Evolutionary conservation across 2,113 vertebrate genomes (phyloP), one percentile per base, ranked within the genome.

Genomic region (Felis chaus): DNA sequence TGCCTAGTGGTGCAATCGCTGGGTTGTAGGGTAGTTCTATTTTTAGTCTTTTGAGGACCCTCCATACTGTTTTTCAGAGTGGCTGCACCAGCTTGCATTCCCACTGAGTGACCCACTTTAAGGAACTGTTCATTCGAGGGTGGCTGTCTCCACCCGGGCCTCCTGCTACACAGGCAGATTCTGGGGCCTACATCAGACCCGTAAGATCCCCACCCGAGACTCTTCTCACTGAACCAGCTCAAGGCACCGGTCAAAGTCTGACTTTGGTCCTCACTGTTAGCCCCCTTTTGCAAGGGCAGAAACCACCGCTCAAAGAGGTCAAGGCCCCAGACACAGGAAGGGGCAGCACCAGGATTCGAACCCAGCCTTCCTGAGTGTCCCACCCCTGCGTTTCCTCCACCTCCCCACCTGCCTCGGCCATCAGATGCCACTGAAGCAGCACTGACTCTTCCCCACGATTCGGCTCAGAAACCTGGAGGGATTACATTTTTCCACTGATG

Each of bases 341-440:
- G 2, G 39, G 23, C 19, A 1, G 33, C 1, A 1, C 3, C 1
- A 13, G 57, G 86, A 65, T 10, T 41, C 0, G 5, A 85, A 89
- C 31, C 23, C 76, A 36, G n/a, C 48, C 18, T 50, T 1, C 27
- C 33, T 1, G 2, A 27, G 25, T 81, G 3, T 7, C 19, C 55
- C 14, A 3, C 18, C 50, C 27, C 33, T 7, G 18, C 7, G 7
- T 68, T 81, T 48, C 45, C 61, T 25, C 41, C 7, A 1, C 9
- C 55, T 8, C 36, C 19, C 23, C 19, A 31, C 23, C 78, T 31
- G 18, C 25, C 65, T 2, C 4, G 10, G 82, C 15, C 18, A 19
- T 16, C 36, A 57, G 91, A 31, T 0, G 0, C 13, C 76, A 11
- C 36, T 0, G 29, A 63, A 11, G 55, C 7, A 0, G 12, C 31